Evolutionary conservation across 2,797 vertebrate genomes (phyloP), one percentile per base, ranked within the genome.

Genomic region (Onychomys leucogaster): DNA sequence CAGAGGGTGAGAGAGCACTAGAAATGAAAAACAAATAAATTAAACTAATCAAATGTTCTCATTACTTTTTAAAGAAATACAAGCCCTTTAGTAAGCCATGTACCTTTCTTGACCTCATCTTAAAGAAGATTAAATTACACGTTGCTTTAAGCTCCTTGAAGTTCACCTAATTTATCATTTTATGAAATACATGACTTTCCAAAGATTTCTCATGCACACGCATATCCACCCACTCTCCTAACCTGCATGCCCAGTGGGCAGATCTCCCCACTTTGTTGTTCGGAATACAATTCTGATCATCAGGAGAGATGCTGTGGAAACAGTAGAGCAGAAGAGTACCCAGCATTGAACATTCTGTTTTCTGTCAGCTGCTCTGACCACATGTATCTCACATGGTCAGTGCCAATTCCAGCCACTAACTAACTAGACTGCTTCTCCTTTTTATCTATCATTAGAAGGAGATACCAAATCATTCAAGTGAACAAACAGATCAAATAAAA

Each of bases 111-210:
- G n/a, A 81, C 61, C 49, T 94, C 25, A 25, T 81, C 14, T 89
- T 94, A 90, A 92, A 76, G 82, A 91, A 25, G 46, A 90, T 94
- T 82, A 59, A 87, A 94, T 93, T 92, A 49, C 13, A 78, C 13
- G 19, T 55, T 94, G 55, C 19, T 10, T 89, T 49, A 8, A 86
- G 67, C 89, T 95, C 43, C 49, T 91, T 94, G n/a, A 94, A 85
- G 21, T 86, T 92, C 19, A 85, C 61, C 27, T 88, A 61, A 90
- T 85, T 67, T 52, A 49, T 69, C 43, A 63, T 96, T 94, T 73
- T 90, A 63, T 93, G 55, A 96, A 95, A 52, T 76, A 34, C 0
- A 37, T 9, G 59, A 27, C 5, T 81, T 91, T 91, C 11, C 34
- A 87, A 5, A 92, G 43, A 65, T 32, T 86, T 71, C 19, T 52